Base-by-base conservation (phyloP, 1,140 invertebrate genomes). In the Melanaphis sacchari region DNA sequence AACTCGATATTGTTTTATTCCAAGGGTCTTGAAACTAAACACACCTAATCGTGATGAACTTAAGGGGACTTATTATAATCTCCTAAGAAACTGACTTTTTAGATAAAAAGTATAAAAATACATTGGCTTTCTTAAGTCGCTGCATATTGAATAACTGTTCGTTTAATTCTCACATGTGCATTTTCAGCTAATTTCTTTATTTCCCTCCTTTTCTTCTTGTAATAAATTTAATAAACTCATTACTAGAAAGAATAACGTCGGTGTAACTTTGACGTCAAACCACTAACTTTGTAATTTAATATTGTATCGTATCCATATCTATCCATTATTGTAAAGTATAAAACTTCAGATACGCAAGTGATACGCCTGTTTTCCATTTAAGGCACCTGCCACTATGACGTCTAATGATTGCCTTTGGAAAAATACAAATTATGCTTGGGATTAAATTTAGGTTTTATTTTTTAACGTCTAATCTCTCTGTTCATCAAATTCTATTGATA, bases 401-500 rank as follows among this genome's bases (percentile, higher is more conserved):
- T 66, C 52, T 41, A 89, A 40, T 40, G 54, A 90, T 90, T 90
- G 40, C 26, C 22, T 90, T 21, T 26, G 89, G 38, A 90, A 66
- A 90, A 59, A 90, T 41, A 41, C 52, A 90, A 90, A 90, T 90
- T 24, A 90, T 90, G 52, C 43, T 66, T 66, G 36, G 38, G 54
- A 90, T 52, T 59, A 40, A 54, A 15, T 90, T 66, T 54, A 38
- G 1, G 46, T 89, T 54, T 89, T 54, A 52, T 89, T 38, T 38
- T n/a, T 2, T 52, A 21, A 22, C 46, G 46, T 52, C 46, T 11
- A 89, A 41, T 41, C 9, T 41, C 24, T 6, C 38, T 36, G 11
- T 66, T 90, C 38, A 38, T 90, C 11, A 40, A 2, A 18, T 90
- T 21, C 40, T 40, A 41, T 90, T 90, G 41, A 9, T 90, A 66